Base-by-base conservation (phyloP, 2,888 invertebrate genomes). In the Archaeoteleia sp. region DNA sequence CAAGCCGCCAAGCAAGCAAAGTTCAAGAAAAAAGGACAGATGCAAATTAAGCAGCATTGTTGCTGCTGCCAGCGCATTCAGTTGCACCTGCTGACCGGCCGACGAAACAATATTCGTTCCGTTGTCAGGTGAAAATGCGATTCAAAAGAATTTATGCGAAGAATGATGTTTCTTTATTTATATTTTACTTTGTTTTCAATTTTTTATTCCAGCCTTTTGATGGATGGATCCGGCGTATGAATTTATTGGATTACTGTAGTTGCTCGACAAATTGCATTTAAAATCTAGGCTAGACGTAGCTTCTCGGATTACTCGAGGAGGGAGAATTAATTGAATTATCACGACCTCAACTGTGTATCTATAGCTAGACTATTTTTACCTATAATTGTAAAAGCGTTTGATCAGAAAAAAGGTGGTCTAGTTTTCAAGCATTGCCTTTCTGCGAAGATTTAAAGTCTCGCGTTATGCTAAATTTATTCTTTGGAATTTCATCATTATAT, bases 51-150 rank as follows among this genome's bases (percentile, higher is more conserved):
- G 43, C 80, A 80, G 57, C 75, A 82, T 61, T 84, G 83, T 67
- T 83, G 83, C 58, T 84, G 83, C 61, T 83, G 83, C 61, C 82
- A 82, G 57, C 75, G 82, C 13, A 83, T 84, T 67, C 83, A 84
- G 60, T 78, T 84, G 51, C 83, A 84, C 61, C 74, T 83, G 49
- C 78, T 84, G 29, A 78, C 83, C 62, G 82, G 81, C 67, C 81
- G 80, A 61, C 80, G 78, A 61, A 79, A 75, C 75, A 81, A 78
- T 67, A 46, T 82, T 40, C 79, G 82, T 70, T 83, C 83, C 61
- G 83, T 83, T 63, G 81, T 83, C 74, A 83, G 83, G 83, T 83
- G 81, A 49, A 20, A 2, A 20, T 57, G 12, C 49, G 30, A 34
- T n/a, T n/a, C n/a, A n/a, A n/a, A n/a, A n/a, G n/a, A n/a, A n/a